Conservation (phyloP, 2,113 vertebrate genomes). For the Ageneiosus marmoratus region DNA sequence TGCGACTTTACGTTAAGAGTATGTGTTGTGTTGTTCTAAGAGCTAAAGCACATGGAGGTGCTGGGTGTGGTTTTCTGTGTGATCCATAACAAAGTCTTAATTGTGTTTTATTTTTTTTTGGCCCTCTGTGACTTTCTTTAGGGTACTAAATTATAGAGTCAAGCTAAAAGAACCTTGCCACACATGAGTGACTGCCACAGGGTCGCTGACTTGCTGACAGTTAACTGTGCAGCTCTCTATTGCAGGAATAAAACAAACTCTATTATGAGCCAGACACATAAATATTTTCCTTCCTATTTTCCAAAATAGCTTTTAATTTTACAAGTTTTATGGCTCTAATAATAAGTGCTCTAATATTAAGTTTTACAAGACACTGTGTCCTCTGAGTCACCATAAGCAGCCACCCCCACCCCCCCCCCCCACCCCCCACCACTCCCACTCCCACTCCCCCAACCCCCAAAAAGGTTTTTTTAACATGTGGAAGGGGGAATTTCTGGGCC, state of each 20-base stretch:
- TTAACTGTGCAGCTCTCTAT: constrained; percentile 69
- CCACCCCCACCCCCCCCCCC: constrained; percentile 64
- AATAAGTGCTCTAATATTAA: constrained; percentile 87
- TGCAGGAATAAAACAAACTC: constrained; percentile 83
- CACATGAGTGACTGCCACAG: constrained; percentile 15
- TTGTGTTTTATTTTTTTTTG: neutral
- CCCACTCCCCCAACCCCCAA: neutral
- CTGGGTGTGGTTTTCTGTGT: constrained; percentile 21
- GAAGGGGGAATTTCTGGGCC: constrained; percentile 37
- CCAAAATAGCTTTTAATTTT: constrained; percentile 97
- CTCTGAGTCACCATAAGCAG: constrained; percentile 84
- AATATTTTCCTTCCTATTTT: constrained; percentile 94
- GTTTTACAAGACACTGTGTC: constrained; percentile 95
- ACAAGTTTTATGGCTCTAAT: constrained; percentile 95
- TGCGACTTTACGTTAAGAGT: constrained; percentile 64
- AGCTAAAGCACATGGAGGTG: neutral
- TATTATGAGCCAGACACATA: constrained; percentile 87
- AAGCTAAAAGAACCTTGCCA: constrained; percentile 22
- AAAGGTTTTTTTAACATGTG: constrained; percentile 61
- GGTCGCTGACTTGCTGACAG: constrained; percentile 70
- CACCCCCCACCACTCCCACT: constrained; percentile 66
- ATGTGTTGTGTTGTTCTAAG: neutral
- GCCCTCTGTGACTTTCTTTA: constrained; percentile 11
- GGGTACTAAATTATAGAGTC: neutral
- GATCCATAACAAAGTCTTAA: constrained; percentile 30